These are phyloP conservation scores for Erpornis zantholeuca DNA, from an alignment of 2,113 vertebrate genomes.

Conservation along the genomic window DNA sequence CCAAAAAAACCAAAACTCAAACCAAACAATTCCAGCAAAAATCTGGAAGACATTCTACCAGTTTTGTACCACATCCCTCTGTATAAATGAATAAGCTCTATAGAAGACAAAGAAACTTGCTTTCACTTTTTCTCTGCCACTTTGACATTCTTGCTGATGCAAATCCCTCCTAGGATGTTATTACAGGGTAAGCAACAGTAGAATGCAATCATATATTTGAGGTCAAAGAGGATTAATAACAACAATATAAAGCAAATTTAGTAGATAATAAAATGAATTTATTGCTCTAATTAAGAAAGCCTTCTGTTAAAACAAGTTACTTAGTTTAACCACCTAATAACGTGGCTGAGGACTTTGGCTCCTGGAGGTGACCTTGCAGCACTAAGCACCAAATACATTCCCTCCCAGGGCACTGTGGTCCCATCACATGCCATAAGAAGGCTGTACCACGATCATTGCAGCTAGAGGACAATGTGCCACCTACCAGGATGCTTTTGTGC, in stretches of 20 bases:
- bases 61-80: background rate
- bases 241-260: background rate
- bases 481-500: background rate
- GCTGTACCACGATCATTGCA: background rate
- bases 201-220: background rate
- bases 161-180: background rate
- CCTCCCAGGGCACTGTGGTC: background rate
- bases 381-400: background rate
- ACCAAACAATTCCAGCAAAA: background rate
- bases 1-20: background rate
- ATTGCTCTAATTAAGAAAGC: background rate
- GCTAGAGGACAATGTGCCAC: background rate
- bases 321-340: background rate
- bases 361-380: background rate
- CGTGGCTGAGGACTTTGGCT: background rate
- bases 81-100: background rate
- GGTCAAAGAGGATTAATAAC: background rate
- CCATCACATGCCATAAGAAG: background rate
- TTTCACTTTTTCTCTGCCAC: background rate
- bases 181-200: background rate
- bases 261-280: background rate
- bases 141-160: background rate
- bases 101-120: background rate
- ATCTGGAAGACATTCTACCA: background rate
- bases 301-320: background rate